Evolutionary conservation across 2,113 vertebrate genomes (phyloP).

Genomic region (Aegithalos caudatus): DNA sequence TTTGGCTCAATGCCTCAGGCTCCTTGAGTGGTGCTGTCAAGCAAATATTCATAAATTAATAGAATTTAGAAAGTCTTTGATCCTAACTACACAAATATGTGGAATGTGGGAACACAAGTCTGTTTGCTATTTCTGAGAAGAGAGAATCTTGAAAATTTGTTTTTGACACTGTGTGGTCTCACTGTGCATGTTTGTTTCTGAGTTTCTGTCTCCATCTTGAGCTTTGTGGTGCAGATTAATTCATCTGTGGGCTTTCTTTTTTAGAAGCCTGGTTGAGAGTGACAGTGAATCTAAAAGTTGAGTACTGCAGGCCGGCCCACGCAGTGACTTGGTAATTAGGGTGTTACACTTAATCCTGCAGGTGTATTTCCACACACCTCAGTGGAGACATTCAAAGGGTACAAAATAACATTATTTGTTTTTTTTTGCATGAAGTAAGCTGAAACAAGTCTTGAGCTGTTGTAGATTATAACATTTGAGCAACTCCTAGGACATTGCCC

Average conservation of each 20-base stretch:
- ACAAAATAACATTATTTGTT: not conserved
- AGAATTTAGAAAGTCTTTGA: not conserved
- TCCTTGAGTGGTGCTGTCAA: not conserved
- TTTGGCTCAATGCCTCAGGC: not conserved
- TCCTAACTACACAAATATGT: not conserved
- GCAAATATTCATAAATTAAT: not conserved
- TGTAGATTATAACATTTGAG: not conserved
- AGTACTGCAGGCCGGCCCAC: not conserved
- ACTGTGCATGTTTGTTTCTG: not conserved
- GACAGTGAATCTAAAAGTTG: not conserved
- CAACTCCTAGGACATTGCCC: not conserved
- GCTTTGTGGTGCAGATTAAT: not conserved
- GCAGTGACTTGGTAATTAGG: not conserved
- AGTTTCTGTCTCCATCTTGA: not conserved
- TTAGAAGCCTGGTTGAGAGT: not conserved
- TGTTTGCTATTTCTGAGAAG: not conserved
- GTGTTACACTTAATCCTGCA: not conserved
- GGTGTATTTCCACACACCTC: not conserved
- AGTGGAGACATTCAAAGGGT: not conserved
- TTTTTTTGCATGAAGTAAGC: not conserved
- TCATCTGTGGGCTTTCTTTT: not conserved
- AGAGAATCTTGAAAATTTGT: not conserved
- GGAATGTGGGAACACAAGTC: not conserved
- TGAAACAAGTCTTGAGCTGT: conserved; percentile 2
- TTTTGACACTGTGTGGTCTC: not conserved